Base-by-base conservation (phyloP, 2,888 invertebrate species). In the Seira ritae region DNA sequence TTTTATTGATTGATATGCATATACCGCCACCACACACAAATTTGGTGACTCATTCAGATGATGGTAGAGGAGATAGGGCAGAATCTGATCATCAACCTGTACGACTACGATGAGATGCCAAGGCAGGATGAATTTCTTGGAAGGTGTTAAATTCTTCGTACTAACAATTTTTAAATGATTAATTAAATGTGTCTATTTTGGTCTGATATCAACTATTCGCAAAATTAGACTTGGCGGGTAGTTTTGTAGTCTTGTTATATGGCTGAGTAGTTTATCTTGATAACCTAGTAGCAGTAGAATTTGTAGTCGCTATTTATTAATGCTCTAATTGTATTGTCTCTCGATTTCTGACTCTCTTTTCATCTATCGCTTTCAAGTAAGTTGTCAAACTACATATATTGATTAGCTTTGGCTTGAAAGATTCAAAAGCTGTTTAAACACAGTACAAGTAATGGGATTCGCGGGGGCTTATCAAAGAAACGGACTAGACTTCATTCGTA, bases 71-170 rank as follows among this genome's bases (percentile, higher is more conserved):
- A 88, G 91, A 91, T 94, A 91, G 95, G 95, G 89, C 95, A 95
- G 92, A 92, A 92, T 90, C 92, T 95, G 91, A 93, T 94, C 90
- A 91, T 97, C 89, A 94, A 94, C 90, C 92, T 97, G 88, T 94
- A 94, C 93, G 97, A 98, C 93, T 94, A 95, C 91, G 98, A 98
- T 91, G 96, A 96, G 89, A 93, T 94, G 90, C 93, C 94, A 90
- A 94, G 94, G 91, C 93, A 94, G 89, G 97, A 98, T 92, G 97
- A 97, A 92, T 94, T 93, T 90, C 93, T 97, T 89, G 97, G 97
- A 92, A 96, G 95, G 96, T 96, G 77, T 65, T 80, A 72, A 81
- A 70, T 70, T 74, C 80, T 73, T 70, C 80, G 70, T 46, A 73
- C 68, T 77, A 82, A 82, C 76, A 77, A 37, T 80, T 19, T 42